A percentile compares a stretch with the other conserved stretches of the same genome.
Evolutionary conservation across 2,888 invertebrate genomes (phyloP).

Genomic region (Sceliomorpha sp.): DNA sequence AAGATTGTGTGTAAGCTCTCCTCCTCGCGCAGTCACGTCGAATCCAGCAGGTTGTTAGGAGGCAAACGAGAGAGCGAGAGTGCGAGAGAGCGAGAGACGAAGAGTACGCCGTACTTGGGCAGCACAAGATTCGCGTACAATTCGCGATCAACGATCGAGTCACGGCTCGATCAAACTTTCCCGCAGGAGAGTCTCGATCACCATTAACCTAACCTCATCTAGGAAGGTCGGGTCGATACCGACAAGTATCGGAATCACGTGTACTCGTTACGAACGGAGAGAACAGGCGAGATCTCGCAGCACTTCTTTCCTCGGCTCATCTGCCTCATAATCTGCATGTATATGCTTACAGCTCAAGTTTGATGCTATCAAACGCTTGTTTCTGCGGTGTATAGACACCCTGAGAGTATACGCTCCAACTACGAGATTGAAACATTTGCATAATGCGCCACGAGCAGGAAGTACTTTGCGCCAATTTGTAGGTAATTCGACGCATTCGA

Average conservation of each 20-base stretch:
- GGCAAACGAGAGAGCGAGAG: slow-evolving; percentile 19
- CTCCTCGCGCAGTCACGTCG: too few relatives aligned
- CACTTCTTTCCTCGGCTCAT: slow-evolving; percentile 52
- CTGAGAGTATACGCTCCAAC: slow-evolving; percentile 33
- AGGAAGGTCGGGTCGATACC: slow-evolving; percentile 49
- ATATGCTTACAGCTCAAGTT: slow-evolving; percentile 46
- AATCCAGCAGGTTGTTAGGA: slow-evolving; percentile 1
- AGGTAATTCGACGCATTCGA: too few relatives aligned
- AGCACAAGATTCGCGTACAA: slow-evolving; percentile 20
- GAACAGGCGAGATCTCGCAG: slow-evolving; percentile 40
- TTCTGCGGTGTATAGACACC: slow-evolving; percentile 45
- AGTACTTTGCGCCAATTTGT: too few relatives aligned
- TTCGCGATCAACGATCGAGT: slow-evolving; percentile 51
- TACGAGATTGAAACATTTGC: slow-evolving; percentile 49
- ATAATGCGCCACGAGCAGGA: slow-evolving; percentile 27
- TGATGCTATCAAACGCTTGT: slow-evolving; percentile 51
- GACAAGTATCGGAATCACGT: slow-evolving; percentile 56
- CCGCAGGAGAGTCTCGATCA: slow-evolving; percentile 55
- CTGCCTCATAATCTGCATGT: slow-evolving; percentile 48
- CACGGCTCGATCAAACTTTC: slow-evolving; percentile 67
- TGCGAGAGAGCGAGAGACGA: slow-evolving; percentile 13
- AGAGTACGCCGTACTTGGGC: too few relatives aligned
- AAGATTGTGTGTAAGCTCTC: too few relatives aligned
- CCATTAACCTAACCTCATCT: slow-evolving; percentile 50
- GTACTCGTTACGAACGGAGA: slow-evolving; percentile 46